Evolutionary conservation across 2,797 vertebrate species (phyloP), one percentile per base, ranked within the genome.

Genomic region (Tauraco hartlaubi): DNA sequence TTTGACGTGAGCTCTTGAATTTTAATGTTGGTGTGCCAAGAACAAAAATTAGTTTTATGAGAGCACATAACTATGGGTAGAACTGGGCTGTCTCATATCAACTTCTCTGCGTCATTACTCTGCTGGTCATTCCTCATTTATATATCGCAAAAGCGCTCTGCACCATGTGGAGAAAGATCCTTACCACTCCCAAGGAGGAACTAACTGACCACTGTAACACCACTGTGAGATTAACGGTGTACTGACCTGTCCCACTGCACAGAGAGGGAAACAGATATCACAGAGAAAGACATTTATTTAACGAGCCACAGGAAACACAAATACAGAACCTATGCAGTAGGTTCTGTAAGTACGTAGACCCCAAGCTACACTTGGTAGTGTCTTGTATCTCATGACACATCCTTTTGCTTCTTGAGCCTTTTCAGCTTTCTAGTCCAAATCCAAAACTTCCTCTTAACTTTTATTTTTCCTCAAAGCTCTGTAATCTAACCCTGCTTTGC

Each of bases 1-100:
- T 92, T 22, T 97, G 96, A 97, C 88, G 25, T 85, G 74, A 92
- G 88, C 93, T 96, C 83, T 82, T 96, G 77, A 96, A 96, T 97
- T 96, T 97, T 97, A 97, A 97, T 96, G 93, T 76, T 61, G 90
- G 49, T 9, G 55, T 88, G 83, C 17, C 82, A 76, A 52, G 96
- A 93, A 90, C 85, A 95, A 54, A 92, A 86, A 94, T 95, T 2
- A 95, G 71, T 76, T 94, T 95, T 41, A 49, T 79, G 82, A 95
- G 54, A 52, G 76, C 63, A 88, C 43, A 9, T 68, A 92, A 76
- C 68, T 68, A 52, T 8, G 67, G 64, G 89, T 44, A 64, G 78
- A 87, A 94, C 85, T 44, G 61, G 51, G 67, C 83, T 85, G 83
- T 81, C 87, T 88, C 22, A 1, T 31, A 51, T 49, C 39, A 28